Evolutionary conservation across 1,140 invertebrate species (phyloP), one percentile per base, ranked within the genome.

Genomic region (Pseudomyrmex flavicornis): DNA sequence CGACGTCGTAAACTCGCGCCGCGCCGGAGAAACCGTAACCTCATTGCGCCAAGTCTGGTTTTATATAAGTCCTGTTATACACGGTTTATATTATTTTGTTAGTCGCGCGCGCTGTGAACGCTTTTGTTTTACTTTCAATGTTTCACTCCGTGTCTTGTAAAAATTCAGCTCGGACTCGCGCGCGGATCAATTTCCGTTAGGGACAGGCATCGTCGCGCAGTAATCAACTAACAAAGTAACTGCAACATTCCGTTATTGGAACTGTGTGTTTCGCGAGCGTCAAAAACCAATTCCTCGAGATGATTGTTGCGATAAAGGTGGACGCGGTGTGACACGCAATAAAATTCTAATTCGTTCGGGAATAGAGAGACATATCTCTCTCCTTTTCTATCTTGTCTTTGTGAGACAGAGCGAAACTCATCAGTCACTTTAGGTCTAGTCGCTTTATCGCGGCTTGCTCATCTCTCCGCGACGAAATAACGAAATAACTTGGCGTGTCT

Each of bases 401-500:
- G 46, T 44, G 10, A 66, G 48, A 44, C n/a, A 56, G 0, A n/a
- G 56, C 26, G 12, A 44, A 68, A 54, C 26, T 77, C 20, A 26
- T 74, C 56, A 15, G 59, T 13, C 54, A 59, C 54, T 59, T 73
- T n/a, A n/a, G 54, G 35, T 35, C 35, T 62, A 3, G 8, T n/a
- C 20, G 54, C 50, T 54, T 44, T 77, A 54, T 77, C 61, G 35
- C 35, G 13, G 12, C n/a, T 22, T 50, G 12, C 35, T 46, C 50
- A 69, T 77, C 17, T 68, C 20, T 52, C 48, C 13, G 10, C 17
- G 13, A 17, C 50, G 1, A 46, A 66, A 35, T 68, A 69, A 69
- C 54, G 22, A 68, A n/a, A n/a, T n/a, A n/a, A 77, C 62, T 54
- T 69, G 26, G 63, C 75, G 75, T 58, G 35, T 69, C 75, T 68